Conservation (phyloP, 2,113 vertebrate species). For the Pogonocichla stellata region DNA sequence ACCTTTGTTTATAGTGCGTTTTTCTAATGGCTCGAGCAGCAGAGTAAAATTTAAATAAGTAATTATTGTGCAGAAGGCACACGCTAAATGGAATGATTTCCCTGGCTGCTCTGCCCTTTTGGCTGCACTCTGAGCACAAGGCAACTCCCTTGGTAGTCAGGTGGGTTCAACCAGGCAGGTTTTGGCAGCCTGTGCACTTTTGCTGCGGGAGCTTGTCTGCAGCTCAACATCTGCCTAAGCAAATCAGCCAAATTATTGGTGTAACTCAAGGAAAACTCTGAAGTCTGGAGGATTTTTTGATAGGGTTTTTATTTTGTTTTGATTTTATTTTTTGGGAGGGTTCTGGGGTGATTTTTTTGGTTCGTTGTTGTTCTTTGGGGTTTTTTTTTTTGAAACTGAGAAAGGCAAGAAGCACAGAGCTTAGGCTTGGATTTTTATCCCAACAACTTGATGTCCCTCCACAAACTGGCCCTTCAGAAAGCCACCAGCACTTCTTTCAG, state of each 20-base stretch:
- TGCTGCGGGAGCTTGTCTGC: background rate
- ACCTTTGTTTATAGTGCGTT: conserved; percentile 19
- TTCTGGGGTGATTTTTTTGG: background rate
- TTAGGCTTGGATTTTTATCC: background rate
- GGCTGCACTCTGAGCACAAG: background rate
- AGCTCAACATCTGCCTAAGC: background rate
- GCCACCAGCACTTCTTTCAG: background rate
- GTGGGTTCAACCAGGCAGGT: background rate
- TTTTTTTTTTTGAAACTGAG: background rate
- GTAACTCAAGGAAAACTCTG: background rate
- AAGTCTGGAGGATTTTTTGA: background rate
- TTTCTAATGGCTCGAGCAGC: conserved; percentile 28
- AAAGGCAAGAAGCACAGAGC: background rate
- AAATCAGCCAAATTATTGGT: background rate
- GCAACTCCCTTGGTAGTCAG: background rate
- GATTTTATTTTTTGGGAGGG: background rate
- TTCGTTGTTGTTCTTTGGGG: background rate
- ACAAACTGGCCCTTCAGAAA: background rate
- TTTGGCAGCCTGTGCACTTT: background rate
- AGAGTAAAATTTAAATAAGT: conserved; percentile 53
- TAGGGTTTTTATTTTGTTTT: background rate
- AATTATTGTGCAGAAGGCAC: conserved; percentile 5
- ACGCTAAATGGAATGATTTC: background rate
- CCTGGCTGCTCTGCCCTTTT: conserved; percentile 10
- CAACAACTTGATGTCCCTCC: background rate